Percentiles rank a stretch among this genome's conserved stretches.
Conservation (phyloP, 2,113 vertebrate species). For the Brachyhypopomus occidentalis region DNA sequence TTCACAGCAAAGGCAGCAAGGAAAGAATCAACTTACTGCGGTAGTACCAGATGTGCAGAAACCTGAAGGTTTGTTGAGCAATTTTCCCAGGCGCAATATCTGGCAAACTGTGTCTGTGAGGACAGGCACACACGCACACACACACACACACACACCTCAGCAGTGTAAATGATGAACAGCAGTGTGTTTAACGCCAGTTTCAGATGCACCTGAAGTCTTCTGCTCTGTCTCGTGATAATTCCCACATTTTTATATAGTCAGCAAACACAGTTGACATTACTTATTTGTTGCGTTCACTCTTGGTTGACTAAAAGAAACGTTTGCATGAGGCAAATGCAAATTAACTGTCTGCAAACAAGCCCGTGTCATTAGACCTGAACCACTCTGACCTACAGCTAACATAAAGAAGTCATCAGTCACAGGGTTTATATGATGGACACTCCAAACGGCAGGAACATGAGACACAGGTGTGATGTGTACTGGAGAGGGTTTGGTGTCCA, state of each 20-base stretch:
- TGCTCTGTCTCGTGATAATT: too few relatives aligned
- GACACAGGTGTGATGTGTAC: background rate
- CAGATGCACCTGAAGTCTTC: too few relatives aligned
- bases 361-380: too few relatives aligned
- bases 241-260: too few relatives aligned
- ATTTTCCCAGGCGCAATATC: constrained; percentile 84
- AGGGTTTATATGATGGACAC: background rate
- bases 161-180: background rate
- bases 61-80: constrained; percentile 92
- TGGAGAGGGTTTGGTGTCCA: background rate
- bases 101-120: constrained; percentile 85
- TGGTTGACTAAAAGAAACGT: too few relatives aligned
- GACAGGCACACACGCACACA: constrained; percentile 33
- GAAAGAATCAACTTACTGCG: constrained; percentile 79
- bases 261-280: too few relatives aligned
- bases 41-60: constrained; percentile 80
- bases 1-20: background rate
- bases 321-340: too few relatives aligned
- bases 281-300: too few relatives aligned
- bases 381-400: too few relatives aligned
- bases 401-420: too few relatives aligned
- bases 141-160: background rate
- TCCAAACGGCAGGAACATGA: background rate
- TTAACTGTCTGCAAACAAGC: too few relatives aligned
- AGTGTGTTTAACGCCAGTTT: too few relatives aligned